These are phyloP conservation scores for Heliconius nattereri DNA, from an alignment of 1,140 invertebrate species.

Conservation along the genomic window DNA sequence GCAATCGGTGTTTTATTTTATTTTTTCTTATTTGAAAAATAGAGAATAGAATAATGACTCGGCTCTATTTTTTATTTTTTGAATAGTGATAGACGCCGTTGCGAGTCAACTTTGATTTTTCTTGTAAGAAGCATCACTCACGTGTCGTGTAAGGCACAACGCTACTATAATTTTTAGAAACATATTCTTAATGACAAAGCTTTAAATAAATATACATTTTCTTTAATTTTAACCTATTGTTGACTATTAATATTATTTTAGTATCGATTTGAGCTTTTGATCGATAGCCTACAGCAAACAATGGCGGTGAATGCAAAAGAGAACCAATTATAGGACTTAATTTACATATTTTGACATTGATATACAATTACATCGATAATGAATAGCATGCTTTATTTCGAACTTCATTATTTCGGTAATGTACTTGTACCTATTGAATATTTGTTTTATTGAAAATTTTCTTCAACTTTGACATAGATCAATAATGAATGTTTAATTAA, in stretches of 20 bases:
- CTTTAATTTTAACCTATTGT: background rate
- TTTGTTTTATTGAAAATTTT: constrained; percentile 21
- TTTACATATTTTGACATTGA: constrained; percentile 41
- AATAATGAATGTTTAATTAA: background rate
- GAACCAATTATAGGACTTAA: constrained; percentile 43
- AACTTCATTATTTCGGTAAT: constrained; percentile 26
- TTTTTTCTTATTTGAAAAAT: background rate
- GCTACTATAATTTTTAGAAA: too few relatives aligned
- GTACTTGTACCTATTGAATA: constrained; percentile 1
- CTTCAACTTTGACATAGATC: constrained; percentile 27
- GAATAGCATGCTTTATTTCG: constrained; percentile 26
- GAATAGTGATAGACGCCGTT: background rate
- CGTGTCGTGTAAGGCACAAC: too few relatives aligned
- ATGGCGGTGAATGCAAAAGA: constrained; percentile 28
- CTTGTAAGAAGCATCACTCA: too few relatives aligned
- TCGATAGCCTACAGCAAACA: constrained; percentile 32
- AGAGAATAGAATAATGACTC: background rate
- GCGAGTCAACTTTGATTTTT: too few relatives aligned
- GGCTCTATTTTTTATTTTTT: background rate
- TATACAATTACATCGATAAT: constrained; percentile 32
- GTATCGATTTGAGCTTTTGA: constrained; percentile 24
- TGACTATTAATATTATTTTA: background rate
- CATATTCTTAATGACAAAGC: too few relatives aligned
- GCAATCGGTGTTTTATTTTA: background rate
- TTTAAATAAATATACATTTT: background rate